These are phyloP conservation scores for Hoplias malabaricus DNA, from an alignment of 2,113 vertebrate species.

Conservation along the genomic window DNA sequence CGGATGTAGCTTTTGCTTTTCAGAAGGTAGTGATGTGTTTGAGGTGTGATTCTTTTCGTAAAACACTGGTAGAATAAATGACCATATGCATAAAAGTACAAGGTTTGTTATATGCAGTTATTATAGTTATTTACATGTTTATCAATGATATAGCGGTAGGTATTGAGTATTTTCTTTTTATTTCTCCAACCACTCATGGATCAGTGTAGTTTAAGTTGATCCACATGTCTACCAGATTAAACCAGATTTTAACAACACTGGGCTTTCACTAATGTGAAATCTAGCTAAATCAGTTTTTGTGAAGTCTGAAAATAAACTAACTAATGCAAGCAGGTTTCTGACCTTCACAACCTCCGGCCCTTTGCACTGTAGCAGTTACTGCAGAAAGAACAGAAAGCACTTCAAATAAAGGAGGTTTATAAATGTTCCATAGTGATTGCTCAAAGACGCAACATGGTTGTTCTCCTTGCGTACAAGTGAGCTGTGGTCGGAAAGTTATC, in stretches of 20 bases:
- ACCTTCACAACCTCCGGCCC: not conserved
- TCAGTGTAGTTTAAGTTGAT: too few species aligned
- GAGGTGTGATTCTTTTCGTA: too few species aligned
- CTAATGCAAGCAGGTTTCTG: not conserved
- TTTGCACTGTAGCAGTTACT: not conserved
- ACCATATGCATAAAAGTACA: too few species aligned
- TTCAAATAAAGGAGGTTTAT: not conserved
- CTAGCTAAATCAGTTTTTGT: not conserved
- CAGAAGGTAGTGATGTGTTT: too few species aligned
- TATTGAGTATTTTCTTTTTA: too few species aligned
- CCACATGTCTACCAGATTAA: too few species aligned
- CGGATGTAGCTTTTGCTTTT: too few species aligned
- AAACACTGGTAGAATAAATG: too few species aligned
- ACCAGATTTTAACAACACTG: not conserved
- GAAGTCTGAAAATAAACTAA: not conserved
- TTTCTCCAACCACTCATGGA: too few species aligned
- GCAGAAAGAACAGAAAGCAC: not conserved
- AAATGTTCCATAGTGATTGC: not conserved
- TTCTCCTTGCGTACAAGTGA: not conserved
- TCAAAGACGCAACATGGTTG: not conserved
- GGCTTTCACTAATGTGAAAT: not conserved
- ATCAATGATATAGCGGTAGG: too few species aligned
- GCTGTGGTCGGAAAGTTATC: conserved; percentile 44
- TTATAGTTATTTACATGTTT: too few species aligned
- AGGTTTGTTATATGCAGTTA: too few species aligned